Conservation (phyloP, 2,113 vertebrate species). For the Dryoscopus gambensis region DNA sequence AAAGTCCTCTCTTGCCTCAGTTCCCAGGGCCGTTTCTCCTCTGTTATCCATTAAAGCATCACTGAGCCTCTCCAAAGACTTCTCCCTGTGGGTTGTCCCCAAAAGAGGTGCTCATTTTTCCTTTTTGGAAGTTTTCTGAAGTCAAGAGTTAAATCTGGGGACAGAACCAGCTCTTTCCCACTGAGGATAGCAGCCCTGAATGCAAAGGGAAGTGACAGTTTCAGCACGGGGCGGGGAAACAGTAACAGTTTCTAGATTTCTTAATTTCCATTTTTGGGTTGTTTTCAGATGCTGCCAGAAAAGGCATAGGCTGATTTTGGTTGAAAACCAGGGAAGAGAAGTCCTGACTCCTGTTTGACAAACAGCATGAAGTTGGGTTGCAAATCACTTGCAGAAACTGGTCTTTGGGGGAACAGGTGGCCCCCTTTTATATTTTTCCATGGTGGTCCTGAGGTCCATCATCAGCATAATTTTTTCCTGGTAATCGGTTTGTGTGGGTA, state of each 20-base stretch:
- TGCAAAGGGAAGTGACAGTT: background rate
- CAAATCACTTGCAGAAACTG: background rate
- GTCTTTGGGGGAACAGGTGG: background rate
- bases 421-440: background rate
- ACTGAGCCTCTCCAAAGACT: background rate
- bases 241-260: background rate
- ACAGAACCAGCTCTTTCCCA: background rate
- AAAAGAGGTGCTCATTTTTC: background rate
- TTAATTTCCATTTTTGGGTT: background rate
- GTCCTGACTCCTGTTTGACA: background rate
- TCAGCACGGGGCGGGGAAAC: background rate
- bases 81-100: background rate
- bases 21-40: background rate
- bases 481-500: background rate
- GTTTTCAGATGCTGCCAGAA: background rate
- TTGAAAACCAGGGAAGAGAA: background rate
- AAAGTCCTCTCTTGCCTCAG: background rate
- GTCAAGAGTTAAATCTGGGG: background rate
- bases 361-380: rapidly evolving
- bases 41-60: background rate
- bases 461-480: background rate
- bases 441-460: background rate
- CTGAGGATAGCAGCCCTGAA: background rate
- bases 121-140: background rate
- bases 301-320: background rate